Base-by-base conservation (phyloP, 2,888 invertebrate species). In the Onthophagus sagittarius region DNA sequence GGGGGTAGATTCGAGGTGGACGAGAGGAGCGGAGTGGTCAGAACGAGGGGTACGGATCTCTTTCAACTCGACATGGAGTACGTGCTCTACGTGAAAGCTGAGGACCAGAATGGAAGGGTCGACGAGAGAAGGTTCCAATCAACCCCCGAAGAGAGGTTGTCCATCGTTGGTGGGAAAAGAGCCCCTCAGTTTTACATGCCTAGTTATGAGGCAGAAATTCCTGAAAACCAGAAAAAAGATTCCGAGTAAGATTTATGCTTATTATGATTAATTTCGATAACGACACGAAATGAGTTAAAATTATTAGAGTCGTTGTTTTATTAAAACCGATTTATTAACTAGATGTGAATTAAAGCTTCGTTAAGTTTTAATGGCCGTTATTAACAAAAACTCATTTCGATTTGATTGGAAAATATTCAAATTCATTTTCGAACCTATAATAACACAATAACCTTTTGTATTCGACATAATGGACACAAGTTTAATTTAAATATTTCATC, bases 181-280 rank as follows among this genome's bases (percentile, higher is more conserved):
- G 95, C 97, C 0, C 99, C 99, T 0, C 99, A 99, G 86, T 99
- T 99, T 87, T 98, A 97, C 85, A 92, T 98, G 89, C 94, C 94
- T 5, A 93, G 94, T 80, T 99, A 99, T 85, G 94, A 95, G 83
- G 96, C 97, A 0, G 96, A 96, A 83, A 97, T 99, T 78, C 96
- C 96, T 0, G 99, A 99, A 86, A 97, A 97, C 85, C 96, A 97
- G 87, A 96, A 95, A 85, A 97, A 97, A 85, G 97, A 97, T 85
- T 96, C 97, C 69, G 97, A 97, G 97, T 98, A 88, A 93, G 95
- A 23, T 23, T 23, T 2, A 23, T 23, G 1, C 3, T 23, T 23
- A 23, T 23, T 23, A 23, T 3, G 3, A 23, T 23, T 23, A 23
- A 23, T 23, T 23, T 23, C 3, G 23, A 23, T 23, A 2, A 3